Evolutionary conservation across 2,113 vertebrate species (phyloP).

Genomic region (Motacilla alba): DNA sequence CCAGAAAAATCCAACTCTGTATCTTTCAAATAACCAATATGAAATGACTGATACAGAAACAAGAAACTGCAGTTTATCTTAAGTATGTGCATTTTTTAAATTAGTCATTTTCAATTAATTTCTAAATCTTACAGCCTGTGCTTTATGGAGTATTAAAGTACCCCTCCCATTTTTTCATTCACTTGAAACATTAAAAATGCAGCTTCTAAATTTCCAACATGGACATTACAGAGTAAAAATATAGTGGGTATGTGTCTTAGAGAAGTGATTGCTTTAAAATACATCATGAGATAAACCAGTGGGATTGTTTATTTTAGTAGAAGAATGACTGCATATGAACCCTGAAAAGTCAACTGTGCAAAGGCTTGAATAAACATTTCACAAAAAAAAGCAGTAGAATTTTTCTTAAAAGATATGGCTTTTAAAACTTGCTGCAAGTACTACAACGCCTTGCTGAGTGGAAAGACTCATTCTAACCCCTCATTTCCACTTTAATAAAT

Average conservation of each 20-base stretch:
- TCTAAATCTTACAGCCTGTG: background rate
- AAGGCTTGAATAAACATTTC: background rate
- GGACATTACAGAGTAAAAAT: background rate
- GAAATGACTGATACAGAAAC: background rate
- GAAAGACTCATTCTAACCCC: background rate
- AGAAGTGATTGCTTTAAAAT: background rate
- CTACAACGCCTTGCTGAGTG: background rate
- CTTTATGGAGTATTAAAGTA: background rate
- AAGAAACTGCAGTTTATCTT: background rate
- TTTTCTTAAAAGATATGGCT: background rate
- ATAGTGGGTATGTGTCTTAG: fast-evolving
- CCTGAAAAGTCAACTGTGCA: background rate
- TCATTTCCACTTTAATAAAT: background rate
- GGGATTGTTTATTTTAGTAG: background rate
- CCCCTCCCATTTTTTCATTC: background rate
- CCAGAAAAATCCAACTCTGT: background rate
- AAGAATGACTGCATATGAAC: background rate
- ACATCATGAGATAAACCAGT: background rate
- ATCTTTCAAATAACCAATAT: background rate
- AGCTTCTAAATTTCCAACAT: background rate
- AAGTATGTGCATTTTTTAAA: background rate
- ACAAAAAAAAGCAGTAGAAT: background rate
- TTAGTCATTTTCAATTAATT: background rate
- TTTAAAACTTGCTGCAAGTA: background rate
- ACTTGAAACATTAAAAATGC: background rate